Evolutionary conservation across 64 coral and sea anemone genomes (phyloP), one percentile per base, ranked within the genome.

Genomic region (Cladopsammia gracilis): DNA sequence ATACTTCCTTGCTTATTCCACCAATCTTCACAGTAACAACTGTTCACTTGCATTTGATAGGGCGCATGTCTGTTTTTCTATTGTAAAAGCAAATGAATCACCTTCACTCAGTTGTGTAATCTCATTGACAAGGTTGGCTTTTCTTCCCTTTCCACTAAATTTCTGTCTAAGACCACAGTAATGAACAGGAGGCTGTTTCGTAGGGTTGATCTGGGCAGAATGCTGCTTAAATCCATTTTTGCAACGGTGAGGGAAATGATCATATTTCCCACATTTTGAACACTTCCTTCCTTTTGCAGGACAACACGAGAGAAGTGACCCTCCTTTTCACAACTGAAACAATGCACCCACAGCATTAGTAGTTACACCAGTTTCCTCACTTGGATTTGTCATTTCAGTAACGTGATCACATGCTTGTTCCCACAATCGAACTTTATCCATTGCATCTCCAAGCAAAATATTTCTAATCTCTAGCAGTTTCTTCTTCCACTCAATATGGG

Each of bases 401-500:
- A 65, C 72, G 4, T 75, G 72, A 46, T 75, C 34, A 50, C 34
- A 14, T 75, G 52, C 22, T 11, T 24, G 22, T 13, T 60, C 60
- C 23, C 4, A 81, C 78, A 58, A 22, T 11, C 60, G 52, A 49
- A 53, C 49, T 22, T 22, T 56, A 53, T 78, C 47, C n/a, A 50
- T 47, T 20, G 48, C n/a, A 34, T 34, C 43, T 19, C 48, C 48
- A 54, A 47, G 76, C 76, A 3, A 54, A 59, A 23, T 54, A 23
- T 60, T 60, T 82, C 52, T 61, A 10, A 13, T 24, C 52, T 0
- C 22, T 75, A 8, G 72, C 47, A 88, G 46, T 49, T 58, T 43
- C 22, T 90, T 90, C 67, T 90, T 89, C 71, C 75, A 73, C 45
- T 90, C 88, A 18, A 90, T 26, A 50, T 80, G 22, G 62, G 34